phyloP scores from a whole-genome alignment of 2,888 invertebrate genomes.

The Andricus curvator region DNA sequence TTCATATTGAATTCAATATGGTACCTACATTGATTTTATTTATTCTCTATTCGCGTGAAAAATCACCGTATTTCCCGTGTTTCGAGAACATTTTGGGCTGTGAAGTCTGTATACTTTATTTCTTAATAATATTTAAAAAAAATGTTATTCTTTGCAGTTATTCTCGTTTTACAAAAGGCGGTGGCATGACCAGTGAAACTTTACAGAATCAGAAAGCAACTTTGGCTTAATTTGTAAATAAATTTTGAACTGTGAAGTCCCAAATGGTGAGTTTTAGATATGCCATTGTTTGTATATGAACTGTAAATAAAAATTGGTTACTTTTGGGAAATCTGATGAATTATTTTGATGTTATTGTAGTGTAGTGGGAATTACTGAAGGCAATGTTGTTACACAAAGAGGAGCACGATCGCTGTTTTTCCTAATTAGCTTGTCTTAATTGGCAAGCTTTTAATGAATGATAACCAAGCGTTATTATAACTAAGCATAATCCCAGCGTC shows the following conservation, averaged over 20 bases:
- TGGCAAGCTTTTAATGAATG: slow-evolving; percentile 49
- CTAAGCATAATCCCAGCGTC: slow-evolving; percentile 52
- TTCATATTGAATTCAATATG: no score
- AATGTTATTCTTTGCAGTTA: slow-evolving; percentile 77
- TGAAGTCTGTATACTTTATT: no score
- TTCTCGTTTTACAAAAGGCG: slow-evolving; percentile 82
- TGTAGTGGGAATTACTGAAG: neutral
- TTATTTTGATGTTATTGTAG: neutral
- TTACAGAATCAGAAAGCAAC: slow-evolving; percentile 81
- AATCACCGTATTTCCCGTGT: no score
- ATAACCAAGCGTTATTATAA: slow-evolving; percentile 54
- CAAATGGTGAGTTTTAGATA: neutral
- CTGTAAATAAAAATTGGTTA: neutral
- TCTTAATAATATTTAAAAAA: neutral
- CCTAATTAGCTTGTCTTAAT: slow-evolving; percentile 44
- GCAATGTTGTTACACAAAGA: neutral
- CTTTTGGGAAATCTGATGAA: neutral
- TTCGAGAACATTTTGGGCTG: no score
- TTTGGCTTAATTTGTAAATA: slow-evolving; percentile 74
- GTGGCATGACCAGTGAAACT: slow-evolving; percentile 79
- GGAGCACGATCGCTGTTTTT: slow-evolving; percentile 9
- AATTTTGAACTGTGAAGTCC: neutral
- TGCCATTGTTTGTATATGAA: neutral
- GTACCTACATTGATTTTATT: no score
- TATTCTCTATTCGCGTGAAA: no score